phyloP scores from a whole-genome alignment of 1,140 invertebrate species.

The Onthophagus taurus region DNA sequence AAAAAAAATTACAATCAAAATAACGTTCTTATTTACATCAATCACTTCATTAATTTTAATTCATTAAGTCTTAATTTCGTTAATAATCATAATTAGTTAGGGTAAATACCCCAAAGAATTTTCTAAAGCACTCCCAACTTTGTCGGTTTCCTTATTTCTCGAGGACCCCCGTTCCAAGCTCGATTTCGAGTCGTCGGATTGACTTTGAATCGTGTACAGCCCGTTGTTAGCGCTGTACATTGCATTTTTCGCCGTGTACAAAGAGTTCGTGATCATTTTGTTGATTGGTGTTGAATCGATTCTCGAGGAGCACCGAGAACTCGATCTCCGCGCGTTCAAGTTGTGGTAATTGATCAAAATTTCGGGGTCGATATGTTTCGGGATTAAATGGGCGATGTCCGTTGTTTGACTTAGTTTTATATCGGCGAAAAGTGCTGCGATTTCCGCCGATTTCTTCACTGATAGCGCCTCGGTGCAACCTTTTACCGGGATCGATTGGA shows the following conservation, averaged over 20 bases:
- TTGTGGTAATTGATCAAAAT: constrained; percentile 19
- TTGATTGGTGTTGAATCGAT: constrained; percentile 1
- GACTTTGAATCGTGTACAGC: constrained; percentile 37
- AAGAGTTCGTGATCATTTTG: constrained; percentile 15
- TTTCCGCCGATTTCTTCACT: constrained; percentile 80
- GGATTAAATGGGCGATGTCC: constrained; percentile 32
- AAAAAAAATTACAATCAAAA: no score
- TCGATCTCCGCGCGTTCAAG: constrained; percentile 18
- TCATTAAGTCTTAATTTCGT: no score
- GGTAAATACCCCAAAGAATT: constrained; percentile 47
- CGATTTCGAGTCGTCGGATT: constrained; percentile 31
- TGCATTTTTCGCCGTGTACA: constrained; percentile 1
- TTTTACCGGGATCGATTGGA: constrained; percentile 41
- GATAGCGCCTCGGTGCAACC: constrained; percentile 61
- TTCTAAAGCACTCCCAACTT: constrained; percentile 37
- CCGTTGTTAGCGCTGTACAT: constrained; percentile 35
- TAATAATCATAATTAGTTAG: no score
- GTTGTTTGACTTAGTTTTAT: constrained; percentile 48
- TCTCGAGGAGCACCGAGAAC: not conserved
- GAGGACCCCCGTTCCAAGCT: constrained; percentile 16
- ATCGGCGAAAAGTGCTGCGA: constrained; percentile 73
- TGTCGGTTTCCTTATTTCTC: constrained; percentile 15
- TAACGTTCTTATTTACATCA: no score
- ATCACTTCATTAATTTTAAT: no score
- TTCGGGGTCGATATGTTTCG: constrained; percentile 22